Evolutionary conservation across 2,888 invertebrate genomes (phyloP).

Genomic region (Maniola hyperantus): DNA sequence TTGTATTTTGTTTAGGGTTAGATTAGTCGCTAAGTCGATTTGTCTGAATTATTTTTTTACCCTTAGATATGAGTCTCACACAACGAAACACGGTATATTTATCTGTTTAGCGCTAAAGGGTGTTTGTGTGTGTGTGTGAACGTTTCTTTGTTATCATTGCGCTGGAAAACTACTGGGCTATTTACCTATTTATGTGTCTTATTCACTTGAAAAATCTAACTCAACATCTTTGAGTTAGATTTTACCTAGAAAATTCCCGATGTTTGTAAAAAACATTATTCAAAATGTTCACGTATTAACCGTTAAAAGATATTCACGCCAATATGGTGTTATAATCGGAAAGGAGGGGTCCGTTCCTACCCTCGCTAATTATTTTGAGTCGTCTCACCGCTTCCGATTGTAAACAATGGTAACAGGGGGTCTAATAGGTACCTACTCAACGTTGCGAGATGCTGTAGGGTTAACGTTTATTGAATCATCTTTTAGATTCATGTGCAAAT

Average conservation of each 20-base stretch:
- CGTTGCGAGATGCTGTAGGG: constrained; percentile 16
- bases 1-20: constrained; percentile 10
- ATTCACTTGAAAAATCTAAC: too few species aligned
- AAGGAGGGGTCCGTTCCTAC: constrained; percentile 13
- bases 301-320: constrained; percentile 20
- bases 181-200: too few species aligned
- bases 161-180: too few species aligned
- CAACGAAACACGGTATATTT: too few species aligned
- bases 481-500: constrained; percentile 1
- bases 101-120: too few species aligned
- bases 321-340: constrained; percentile 17
- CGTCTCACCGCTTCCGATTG: constrained; percentile 54
- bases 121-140: too few species aligned
- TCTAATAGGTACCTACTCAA: constrained; percentile 16
- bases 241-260: too few species aligned
- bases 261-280: not conserved
- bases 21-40: not conserved
- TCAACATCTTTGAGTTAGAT: too few species aligned
- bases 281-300: constrained; percentile 5
- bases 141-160: too few species aligned
- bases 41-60: not conserved
- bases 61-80: too few species aligned
- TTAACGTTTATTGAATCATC: constrained; percentile 16
- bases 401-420: constrained; percentile 52
- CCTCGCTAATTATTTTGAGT: constrained; percentile 61